phyloP scores from a whole-genome alignment of 35 echinoderm and acorn worm genomes.

The Apostichopus japonicus region DNA sequence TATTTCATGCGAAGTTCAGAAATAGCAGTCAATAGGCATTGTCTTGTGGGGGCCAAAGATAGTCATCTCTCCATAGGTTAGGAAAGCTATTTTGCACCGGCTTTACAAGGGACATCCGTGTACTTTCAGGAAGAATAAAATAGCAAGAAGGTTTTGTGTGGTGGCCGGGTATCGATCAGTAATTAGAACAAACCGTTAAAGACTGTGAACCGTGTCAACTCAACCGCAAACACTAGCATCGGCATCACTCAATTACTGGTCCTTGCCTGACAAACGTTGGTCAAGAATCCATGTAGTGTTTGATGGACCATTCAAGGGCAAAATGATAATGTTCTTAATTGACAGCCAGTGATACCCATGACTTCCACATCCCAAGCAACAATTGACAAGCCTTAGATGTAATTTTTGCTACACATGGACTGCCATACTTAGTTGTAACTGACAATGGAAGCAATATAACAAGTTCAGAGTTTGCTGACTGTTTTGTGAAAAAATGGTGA shows the following conservation, averaged over 20 bases:
- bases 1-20: slow-evolving; percentile 52
- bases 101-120: slow-evolving; percentile 75
- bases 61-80: slow-evolving; percentile 56
- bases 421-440: slow-evolving; percentile 67
- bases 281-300: slow-evolving; percentile 71
- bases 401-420: slow-evolving; percentile 72
- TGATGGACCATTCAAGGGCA: slow-evolving; percentile 65
- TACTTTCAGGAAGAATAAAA: slow-evolving; percentile 65
- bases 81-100: slow-evolving; percentile 47
- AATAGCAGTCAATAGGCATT: slow-evolving; percentile 46
- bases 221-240: slow-evolving; percentile 45
- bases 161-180: slow-evolving; percentile 57
- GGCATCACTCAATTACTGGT: slow-evolving; percentile 65
- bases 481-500: slow-evolving; percentile 65
- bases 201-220: slow-evolving; percentile 52
- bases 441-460: slow-evolving; percentile 72
- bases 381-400: slow-evolving; percentile 36
- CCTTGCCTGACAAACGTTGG: slow-evolving; percentile 66
- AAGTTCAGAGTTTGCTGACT: slow-evolving; percentile 67
- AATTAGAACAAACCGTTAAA: slow-evolving; percentile 60
- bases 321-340: slow-evolving; percentile 71
- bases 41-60: slow-evolving; percentile 66
- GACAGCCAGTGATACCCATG: slow-evolving; percentile 70
- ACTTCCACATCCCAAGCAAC: slow-evolving; percentile 57
- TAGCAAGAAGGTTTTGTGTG: slow-evolving; percentile 76